Evolutionary conservation across 1,140 invertebrate genomes (phyloP).

Genomic region (Diploscapter pachys): DNA sequence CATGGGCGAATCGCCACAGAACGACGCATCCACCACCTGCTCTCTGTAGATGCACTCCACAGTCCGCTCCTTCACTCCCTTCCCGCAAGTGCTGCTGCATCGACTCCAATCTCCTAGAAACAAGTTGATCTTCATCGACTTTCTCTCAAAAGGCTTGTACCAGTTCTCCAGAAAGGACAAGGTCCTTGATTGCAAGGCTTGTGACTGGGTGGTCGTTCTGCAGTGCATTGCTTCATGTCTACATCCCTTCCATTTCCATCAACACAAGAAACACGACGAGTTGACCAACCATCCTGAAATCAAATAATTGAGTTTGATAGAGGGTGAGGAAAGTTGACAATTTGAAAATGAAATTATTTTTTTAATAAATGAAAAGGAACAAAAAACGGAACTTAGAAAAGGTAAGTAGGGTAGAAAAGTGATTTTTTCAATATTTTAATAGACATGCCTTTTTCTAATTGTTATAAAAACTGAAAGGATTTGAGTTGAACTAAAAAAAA

Average conservation of each 20-base stretch:
- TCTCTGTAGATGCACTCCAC: conserved; percentile 53
- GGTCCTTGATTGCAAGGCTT: conserved; percentile 47
- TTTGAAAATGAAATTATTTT: too few species aligned
- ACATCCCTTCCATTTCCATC: conserved; percentile 40
- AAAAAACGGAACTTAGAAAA: too few species aligned
- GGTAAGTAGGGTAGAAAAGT: too few species aligned
- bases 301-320: too few species aligned
- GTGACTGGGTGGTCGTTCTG: conserved; percentile 42
- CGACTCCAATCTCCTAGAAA: conserved; percentile 13
- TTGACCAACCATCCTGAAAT: conserved; percentile 46
- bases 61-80: conserved; percentile 39
- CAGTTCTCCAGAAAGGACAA: conserved; percentile 54
- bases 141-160: conserved; percentile 6
- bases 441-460: too few species aligned
- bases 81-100: conserved; percentile 53
- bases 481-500: too few species aligned
- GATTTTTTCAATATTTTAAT: too few species aligned
- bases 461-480: too few species aligned
- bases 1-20: conserved; percentile 37
- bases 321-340: too few species aligned
- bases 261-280: conserved; percentile 51
- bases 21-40: conserved; percentile 46
- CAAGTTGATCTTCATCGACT: too few species aligned
- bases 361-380: too few species aligned
- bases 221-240: conserved; percentile 30